phyloP scores from a whole-genome alignment of 1,140 invertebrate species.

The Drosophila kurseongensis region DNA sequence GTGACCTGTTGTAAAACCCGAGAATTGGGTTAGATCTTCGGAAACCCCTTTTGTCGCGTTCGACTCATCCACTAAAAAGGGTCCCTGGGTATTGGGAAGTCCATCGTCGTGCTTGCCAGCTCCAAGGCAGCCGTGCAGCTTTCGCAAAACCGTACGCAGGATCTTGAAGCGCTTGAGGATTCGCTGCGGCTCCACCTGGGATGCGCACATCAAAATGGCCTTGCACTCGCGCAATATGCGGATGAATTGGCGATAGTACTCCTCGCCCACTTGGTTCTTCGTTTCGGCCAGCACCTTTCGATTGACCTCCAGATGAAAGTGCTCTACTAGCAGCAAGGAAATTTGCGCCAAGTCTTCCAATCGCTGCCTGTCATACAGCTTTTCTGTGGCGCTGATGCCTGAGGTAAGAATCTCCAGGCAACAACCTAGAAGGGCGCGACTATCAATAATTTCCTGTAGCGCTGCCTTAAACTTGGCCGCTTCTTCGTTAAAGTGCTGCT shows the following conservation, averaged over 20 bases:
- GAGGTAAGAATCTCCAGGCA: slow-evolving; percentile 61
- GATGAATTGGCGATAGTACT: slow-evolving; percentile 65
- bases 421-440: slow-evolving; percentile 58
- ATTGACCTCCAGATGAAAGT: slow-evolving; percentile 69
- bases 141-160: slow-evolving; percentile 63
- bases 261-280: slow-evolving; percentile 15
- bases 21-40: slow-evolving; percentile 26
- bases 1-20: slow-evolving; percentile 35
- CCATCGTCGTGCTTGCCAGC: slow-evolving; percentile 1
- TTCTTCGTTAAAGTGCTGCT: slow-evolving; percentile 80
- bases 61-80: neutral
- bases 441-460: slow-evolving; percentile 76
- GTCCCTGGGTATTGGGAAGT: neutral
- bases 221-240: slow-evolving; percentile 72
- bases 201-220: slow-evolving; percentile 72
- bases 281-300: slow-evolving; percentile 37
- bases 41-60: neutral
- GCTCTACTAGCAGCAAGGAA: slow-evolving; percentile 61
- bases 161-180: slow-evolving; percentile 81
- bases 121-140: slow-evolving; percentile 52
- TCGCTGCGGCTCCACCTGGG: slow-evolving; percentile 66
- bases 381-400: slow-evolving; percentile 49
- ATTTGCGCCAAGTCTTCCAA: slow-evolving; percentile 66
- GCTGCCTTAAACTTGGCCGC: slow-evolving; percentile 66
- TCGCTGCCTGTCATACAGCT: slow-evolving; percentile 51